Evolutionary conservation across 2,888 invertebrate genomes (phyloP).

Genomic region (Kryphioiulus occultus): DNA sequence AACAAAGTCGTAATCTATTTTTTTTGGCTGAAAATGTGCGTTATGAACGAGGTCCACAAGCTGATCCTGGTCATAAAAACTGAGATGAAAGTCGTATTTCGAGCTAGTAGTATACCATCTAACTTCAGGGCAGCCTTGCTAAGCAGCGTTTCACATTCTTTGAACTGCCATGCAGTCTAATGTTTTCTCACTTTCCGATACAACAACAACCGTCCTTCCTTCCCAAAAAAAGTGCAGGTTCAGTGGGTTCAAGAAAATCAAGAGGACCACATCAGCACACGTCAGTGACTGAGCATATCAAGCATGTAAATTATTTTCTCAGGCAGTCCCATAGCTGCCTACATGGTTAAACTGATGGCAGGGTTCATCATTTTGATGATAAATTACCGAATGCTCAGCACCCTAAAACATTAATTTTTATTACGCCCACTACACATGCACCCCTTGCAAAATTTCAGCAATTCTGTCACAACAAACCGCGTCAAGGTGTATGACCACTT

Average conservation of each 20-base stretch:
- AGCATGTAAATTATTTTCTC: background rate
- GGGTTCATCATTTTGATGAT: background rate
- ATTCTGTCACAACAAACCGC: no score
- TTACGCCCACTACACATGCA: no score
- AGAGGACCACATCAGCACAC: background rate
- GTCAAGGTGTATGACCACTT: no score
- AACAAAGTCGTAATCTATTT: no score
- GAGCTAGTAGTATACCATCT: background rate
- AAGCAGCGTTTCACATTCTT: background rate
- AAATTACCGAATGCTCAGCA: background rate
- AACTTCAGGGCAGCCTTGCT: background rate
- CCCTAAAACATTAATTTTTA: no score
- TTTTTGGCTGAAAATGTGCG: background rate
- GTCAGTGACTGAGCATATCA: slow-evolving; percentile 7
- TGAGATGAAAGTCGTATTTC: background rate
- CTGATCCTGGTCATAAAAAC: background rate
- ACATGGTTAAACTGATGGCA: background rate
- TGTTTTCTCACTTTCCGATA: background rate
- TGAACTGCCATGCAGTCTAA: background rate
- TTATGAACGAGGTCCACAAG: background rate
- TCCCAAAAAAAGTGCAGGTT: background rate
- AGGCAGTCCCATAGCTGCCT: background rate
- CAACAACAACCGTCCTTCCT: background rate
- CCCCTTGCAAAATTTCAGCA: no score
- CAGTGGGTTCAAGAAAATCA: background rate